These are phyloP conservation scores for Rallus crepitans DNA, from an alignment of 2,797 vertebrate species.

Conservation along the genomic window DNA sequence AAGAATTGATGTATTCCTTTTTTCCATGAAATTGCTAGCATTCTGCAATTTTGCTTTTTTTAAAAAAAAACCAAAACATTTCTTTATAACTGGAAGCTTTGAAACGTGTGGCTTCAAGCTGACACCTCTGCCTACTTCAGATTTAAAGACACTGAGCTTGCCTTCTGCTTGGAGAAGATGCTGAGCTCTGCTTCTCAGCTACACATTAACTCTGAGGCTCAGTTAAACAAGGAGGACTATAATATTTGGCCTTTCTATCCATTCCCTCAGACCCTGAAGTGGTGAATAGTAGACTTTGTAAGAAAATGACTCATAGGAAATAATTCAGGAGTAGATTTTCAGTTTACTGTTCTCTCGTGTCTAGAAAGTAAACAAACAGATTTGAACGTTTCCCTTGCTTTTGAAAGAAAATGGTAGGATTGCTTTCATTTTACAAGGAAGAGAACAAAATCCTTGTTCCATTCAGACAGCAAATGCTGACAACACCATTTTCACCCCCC, in stretches of 20 bases:
- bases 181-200: neutral
- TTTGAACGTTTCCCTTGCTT: constrained; percentile 35
- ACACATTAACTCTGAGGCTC: neutral
- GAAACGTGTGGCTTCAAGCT: neutral
- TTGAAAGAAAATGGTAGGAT: constrained; percentile 13
- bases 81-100: neutral
- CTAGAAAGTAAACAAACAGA: constrained; percentile 59
- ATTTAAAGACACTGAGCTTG: neutral
- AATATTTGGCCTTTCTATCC: constrained; percentile 3
- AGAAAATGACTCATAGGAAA: constrained; percentile 66
- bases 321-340: constrained; percentile 37
- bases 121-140: neutral
- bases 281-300: constrained; percentile 32
- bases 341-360: constrained; percentile 36
- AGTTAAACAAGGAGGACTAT: neutral
- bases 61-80: neutral
- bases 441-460: constrained; percentile 41
- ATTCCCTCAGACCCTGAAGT: neutral
- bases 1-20: neutral
- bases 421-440: constrained; percentile 29
- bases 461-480: neutral
- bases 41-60: neutral
- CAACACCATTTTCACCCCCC: neutral
- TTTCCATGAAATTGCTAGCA: neutral
- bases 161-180: neutral